These are phyloP conservation scores for Malurus melanocephalus DNA, from an alignment of 2,113 vertebrate genomes.

Conservation along the genomic window DNA sequence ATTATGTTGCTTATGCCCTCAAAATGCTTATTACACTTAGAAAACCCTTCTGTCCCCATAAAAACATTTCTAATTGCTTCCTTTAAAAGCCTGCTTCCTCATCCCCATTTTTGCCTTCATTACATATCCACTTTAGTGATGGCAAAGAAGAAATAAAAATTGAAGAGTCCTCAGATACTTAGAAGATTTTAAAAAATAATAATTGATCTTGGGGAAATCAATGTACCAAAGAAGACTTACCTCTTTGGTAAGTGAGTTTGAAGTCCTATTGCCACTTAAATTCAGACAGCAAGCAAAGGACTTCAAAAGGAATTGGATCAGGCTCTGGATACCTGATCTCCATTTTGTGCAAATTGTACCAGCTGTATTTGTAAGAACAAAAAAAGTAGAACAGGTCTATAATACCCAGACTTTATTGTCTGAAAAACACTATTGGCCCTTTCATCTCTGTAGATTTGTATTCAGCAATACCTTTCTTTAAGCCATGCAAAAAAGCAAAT, in stretches of 20 bases:
- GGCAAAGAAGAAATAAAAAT: neutral
- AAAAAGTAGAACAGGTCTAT: neutral
- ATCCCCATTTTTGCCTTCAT: neutral
- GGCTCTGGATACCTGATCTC: neutral
- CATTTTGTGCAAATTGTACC: neutral
- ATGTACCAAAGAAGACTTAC: neutral
- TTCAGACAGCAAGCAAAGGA: neutral
- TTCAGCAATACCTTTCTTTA: slow-evolving; percentile 1
- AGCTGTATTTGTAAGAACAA: neutral
- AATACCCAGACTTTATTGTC: neutral
- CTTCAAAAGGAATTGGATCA: neutral
- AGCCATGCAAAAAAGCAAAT: slow-evolving; percentile 6
- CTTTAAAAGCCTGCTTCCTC: neutral
- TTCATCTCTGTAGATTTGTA: neutral
- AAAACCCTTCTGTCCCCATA: neutral
- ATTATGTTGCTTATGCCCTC: slow-evolving; percentile 3
- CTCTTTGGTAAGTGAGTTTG: neutral
- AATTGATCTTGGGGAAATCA: neutral
- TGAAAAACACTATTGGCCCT: neutral
- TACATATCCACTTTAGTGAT: neutral
- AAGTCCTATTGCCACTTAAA: neutral
- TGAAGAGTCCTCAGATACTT: neutral
- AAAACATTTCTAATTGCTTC: neutral
- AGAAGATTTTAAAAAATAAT: neutral
- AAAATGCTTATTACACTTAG: slow-evolving; percentile 2